These are phyloP conservation scores for Anabas testudineus DNA, from an alignment of 2,797 vertebrate genomes.

Conservation along the genomic window DNA sequence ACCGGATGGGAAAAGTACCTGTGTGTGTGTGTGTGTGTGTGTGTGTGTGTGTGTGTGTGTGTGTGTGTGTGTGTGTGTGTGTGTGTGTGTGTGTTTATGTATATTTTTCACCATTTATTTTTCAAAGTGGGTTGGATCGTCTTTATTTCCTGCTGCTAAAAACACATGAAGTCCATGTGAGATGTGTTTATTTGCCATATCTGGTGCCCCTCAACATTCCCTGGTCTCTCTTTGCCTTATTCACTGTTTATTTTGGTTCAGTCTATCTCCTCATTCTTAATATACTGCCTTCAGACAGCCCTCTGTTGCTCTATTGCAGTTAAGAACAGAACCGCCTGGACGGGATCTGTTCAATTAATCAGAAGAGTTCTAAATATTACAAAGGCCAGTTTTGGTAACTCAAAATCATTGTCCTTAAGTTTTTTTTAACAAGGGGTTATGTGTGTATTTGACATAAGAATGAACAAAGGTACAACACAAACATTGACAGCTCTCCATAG, in stretches of 20 bases:
- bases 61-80: slow-evolving; percentile 21
- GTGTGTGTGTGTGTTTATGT: slow-evolving; percentile 68
- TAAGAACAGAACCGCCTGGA: slow-evolving; percentile 14
- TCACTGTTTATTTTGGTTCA: slow-evolving; percentile 61
- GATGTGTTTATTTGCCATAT: slow-evolving; percentile 76
- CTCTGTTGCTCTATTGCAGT: slow-evolving; percentile 11
- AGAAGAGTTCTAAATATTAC: too few species aligned
- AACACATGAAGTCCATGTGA: slow-evolving; percentile 69
- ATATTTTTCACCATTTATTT: slow-evolving; percentile 79
- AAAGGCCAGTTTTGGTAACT: too few species aligned
- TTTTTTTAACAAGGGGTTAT: background rate
- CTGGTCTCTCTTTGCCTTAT: slow-evolving; percentile 35
- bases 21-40: slow-evolving; percentile 15
- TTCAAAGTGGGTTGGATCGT: slow-evolving; percentile 70
- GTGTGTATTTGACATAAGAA: background rate
- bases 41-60: slow-evolving; percentile 33
- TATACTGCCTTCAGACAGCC: slow-evolving; percentile 27
- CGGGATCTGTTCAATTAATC: slow-evolving; percentile 6
- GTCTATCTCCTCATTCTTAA: slow-evolving; percentile 37
- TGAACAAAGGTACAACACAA: background rate
- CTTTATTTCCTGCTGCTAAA: slow-evolving; percentile 73
- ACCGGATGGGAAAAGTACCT: slow-evolving; percentile 49
- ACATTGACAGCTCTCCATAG: background rate
- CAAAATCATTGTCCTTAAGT: too few species aligned
- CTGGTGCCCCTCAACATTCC: slow-evolving; percentile 62